Base-by-base conservation (phyloP, 2,113 vertebrate genomes). In the Equus quagga region DNA sequence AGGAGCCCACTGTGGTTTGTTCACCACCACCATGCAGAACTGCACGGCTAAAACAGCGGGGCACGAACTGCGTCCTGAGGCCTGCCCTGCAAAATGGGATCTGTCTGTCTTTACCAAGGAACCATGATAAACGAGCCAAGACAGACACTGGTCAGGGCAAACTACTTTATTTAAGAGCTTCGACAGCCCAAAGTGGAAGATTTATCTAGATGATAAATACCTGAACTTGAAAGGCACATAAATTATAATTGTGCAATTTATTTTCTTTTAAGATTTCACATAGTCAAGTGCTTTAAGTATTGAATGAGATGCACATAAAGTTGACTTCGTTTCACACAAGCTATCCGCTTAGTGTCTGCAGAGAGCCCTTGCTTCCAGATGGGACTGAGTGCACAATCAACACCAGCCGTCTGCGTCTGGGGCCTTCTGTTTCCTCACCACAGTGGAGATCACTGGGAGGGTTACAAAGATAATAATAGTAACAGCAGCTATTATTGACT, bases 191-290 rank as follows among this genome's bases (percentile, higher is more conserved):
- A 98, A 98, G 92, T 93, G 41, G 87, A 97, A 97, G 87, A 85
- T 97, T 97, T 98, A 97, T 72, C 89, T 95, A 31, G 92, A 97
- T 98, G 97, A 97, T 96, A 97, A 98, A 98, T 83, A 95, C 41
- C 72, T 98, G 84, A 80, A 94, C 19, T 97, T 86, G 94, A 98
- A 98, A 98, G 94, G 67, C 95, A 98, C 89, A 97, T 93, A 98
- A 97, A 97, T 97, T 95, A 98, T 94, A 23, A 94, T 95, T 98
- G 97, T 87, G 75, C 15, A 79, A 31, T 19, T 24, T 96, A 97
- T 76, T 89, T 92, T 95, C 91, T 95, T 94, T 98, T 97, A 94
- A 73, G 36, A 72, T 90, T 92, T 89, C 65, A 0, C 88, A 86
- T 2, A 75, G 0, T 97, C 89, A 97, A 97, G 96, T 87, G 36